A percentile compares a stretch with the other conserved stretches of the same genome.
Conservation (phyloP, 2,797 vertebrate species). For the Ceyx erithaca region DNA sequence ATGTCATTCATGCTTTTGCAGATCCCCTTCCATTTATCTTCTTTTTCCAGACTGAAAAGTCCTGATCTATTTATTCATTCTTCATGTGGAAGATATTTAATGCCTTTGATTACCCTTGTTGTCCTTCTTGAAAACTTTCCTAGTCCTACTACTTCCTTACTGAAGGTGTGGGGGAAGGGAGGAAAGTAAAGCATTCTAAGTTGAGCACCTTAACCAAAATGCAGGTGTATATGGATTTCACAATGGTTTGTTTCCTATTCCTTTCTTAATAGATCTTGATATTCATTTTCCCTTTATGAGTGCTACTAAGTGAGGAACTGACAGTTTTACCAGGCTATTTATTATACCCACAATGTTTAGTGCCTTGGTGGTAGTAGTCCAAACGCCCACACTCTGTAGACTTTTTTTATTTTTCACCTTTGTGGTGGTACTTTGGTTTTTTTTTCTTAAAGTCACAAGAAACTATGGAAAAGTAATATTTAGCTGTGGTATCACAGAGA, state of each 20-base stretch:
- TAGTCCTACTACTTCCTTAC: not conserved
- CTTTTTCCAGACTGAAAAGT: not conserved
- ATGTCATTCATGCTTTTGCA: constrained; percentile 31
- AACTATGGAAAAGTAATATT: not conserved
- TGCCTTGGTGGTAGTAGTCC: not conserved
- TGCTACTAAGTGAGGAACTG: not conserved
- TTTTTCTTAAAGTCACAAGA: not conserved
- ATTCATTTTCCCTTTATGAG: not conserved
- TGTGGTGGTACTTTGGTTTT: not conserved
- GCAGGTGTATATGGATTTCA: not conserved
- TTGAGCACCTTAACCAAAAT: not conserved
- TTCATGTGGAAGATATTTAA: not conserved
- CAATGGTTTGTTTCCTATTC: not conserved
- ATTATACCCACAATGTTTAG: not conserved
- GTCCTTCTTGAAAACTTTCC: not conserved
- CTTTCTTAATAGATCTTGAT: not conserved
- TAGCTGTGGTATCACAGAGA: not conserved
- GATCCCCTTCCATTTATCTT: not conserved
- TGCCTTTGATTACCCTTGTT: not conserved
- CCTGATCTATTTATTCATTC: not conserved
- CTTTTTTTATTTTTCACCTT: not conserved
- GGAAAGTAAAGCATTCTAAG: not conserved
- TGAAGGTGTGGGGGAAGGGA: not conserved
- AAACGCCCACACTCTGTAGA: not conserved
- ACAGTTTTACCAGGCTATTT: not conserved